Evolutionary conservation across 2,888 invertebrate genomes (phyloP), one percentile per base, ranked within the genome.

Genomic region (Lepidochitona cinerea): DNA sequence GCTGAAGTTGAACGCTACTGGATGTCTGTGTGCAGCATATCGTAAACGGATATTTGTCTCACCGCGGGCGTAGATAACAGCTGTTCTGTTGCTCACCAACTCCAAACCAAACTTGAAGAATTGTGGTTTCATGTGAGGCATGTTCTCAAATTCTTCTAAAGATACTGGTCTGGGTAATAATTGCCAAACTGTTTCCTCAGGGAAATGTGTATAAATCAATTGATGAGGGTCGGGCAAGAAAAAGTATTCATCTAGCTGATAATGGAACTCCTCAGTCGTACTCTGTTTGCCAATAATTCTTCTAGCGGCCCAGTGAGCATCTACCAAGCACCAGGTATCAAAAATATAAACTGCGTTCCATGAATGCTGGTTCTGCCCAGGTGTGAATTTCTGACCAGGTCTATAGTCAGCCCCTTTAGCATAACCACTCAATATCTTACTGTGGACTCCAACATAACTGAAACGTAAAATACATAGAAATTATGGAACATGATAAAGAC

Each of bases 261-360:
- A 90, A 66, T 89, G 86, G 79, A 89, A 88, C 75, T 89, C 89
- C 71, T 89, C 89, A 1, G 83, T 81, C 1, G 84, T 83, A 5
- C 87, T 84, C 81, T 90, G 89, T 78, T 90, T 90, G 54, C 91
- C 90, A 36, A 91, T 89, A 75, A 90, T 87, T 65, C 91, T 83
- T 18, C 91, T 81, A 5, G 90, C 90, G 4, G 90, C 90, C 90
- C 90, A 90, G 78, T 90, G 90, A 59, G 89, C 89, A 78, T 90
- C 90, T 14, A 90, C 87, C 68, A 90, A 80, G 64, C 90, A 88
- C 90, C 90, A 90, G 23, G 88, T 88, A 6, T 89, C 89, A 53
- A 90, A 87, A 75, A 90, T 89, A 75, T 90, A 87, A 29, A 90
- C 89, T 23, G 90, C 88, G 68, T 90, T 90, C 90, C 90, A 90